Evolutionary conservation across 2,797 vertebrate genomes (phyloP).

Genomic region (Tiaroga cobitis): DNA sequence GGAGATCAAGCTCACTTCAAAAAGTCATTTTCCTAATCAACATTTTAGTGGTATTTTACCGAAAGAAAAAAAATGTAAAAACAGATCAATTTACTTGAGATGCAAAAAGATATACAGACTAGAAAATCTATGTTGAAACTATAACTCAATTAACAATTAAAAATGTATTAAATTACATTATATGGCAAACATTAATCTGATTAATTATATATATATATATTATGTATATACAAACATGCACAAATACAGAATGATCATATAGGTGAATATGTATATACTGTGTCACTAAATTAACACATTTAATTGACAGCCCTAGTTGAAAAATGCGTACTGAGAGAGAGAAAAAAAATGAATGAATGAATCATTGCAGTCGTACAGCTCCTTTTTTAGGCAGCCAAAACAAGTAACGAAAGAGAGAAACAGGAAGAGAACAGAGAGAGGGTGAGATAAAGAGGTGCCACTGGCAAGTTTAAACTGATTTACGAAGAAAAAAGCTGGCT

Average conservation of each 20-base stretch:
- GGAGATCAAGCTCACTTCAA: slow-evolving; percentile 11
- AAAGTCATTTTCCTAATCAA: neutral
- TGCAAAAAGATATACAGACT: neutral
- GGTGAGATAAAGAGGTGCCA: slow-evolving; percentile 42
- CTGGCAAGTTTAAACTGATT: slow-evolving; percentile 40
- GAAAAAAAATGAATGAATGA: slow-evolving; percentile 13
- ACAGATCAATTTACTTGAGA: neutral
- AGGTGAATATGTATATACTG: too few species aligned
- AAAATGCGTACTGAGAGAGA: neutral
- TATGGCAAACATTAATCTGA: neutral
- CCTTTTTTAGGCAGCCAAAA: slow-evolving; percentile 33
- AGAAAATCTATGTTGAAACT: neutral
- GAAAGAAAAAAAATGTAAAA: neutral
- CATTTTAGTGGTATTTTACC: neutral
- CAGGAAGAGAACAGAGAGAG: slow-evolving; percentile 12
- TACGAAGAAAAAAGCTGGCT: slow-evolving; percentile 11
- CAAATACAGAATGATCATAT: neutral
- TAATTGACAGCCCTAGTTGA: neutral
- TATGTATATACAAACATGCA: neutral
- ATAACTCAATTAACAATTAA: neutral
- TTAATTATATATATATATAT: neutral
- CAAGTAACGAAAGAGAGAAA: slow-evolving; percentile 29
- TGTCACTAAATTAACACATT: neutral
- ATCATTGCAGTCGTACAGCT: slow-evolving; percentile 7
- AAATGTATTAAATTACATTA: neutral